Conservation (phyloP, 2,888 invertebrate species). For the Leistus spinibarbis region DNA sequence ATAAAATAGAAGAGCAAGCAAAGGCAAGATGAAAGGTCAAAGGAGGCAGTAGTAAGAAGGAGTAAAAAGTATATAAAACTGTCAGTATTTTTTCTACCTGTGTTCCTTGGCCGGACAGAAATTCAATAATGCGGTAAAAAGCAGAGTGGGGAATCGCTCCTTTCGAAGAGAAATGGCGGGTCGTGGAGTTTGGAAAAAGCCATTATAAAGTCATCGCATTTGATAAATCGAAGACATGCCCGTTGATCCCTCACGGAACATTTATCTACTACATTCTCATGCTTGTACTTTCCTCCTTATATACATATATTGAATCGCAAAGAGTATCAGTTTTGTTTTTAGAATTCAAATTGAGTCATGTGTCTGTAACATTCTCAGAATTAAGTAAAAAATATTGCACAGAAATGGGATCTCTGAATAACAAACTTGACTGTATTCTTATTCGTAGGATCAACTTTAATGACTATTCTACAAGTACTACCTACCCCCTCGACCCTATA, state of each 20-base stretch:
- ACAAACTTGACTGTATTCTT: too few species aligned
- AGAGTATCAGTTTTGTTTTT: too few species aligned
- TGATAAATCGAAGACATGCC: slow-evolving; percentile 33
- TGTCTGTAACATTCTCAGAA: too few species aligned
- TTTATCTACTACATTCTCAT: slow-evolving; percentile 5
- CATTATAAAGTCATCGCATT: slow-evolving; percentile 34
- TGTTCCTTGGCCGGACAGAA: slow-evolving; percentile 19
- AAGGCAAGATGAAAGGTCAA: too few species aligned
- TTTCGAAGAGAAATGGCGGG: slow-evolving; percentile 6
- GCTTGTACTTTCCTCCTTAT: background rate
- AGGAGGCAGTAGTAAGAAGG: slow-evolving; percentile 4
- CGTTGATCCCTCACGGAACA: slow-evolving; percentile 14
- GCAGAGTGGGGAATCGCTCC: background rate
- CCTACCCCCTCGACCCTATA: too few species aligned
- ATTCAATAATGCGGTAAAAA: slow-evolving; percentile 31
- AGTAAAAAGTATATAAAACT: slow-evolving; percentile 17
- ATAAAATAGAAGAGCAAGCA: too few species aligned
- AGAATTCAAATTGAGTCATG: too few species aligned
- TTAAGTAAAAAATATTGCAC: too few species aligned
- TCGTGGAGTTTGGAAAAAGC: slow-evolving; percentile 16
- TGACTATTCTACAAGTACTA: too few species aligned
- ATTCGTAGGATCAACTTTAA: too few species aligned
- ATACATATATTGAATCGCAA: background rate
- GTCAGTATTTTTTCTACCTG: slow-evolving; percentile 23
- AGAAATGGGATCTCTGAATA: too few species aligned